A percentile compares a stretch with the other conserved stretches of the same genome.
phyloP scores from a whole-genome alignment of 2,113 vertebrate genomes.

The Formicarius rufipectus region DNA sequence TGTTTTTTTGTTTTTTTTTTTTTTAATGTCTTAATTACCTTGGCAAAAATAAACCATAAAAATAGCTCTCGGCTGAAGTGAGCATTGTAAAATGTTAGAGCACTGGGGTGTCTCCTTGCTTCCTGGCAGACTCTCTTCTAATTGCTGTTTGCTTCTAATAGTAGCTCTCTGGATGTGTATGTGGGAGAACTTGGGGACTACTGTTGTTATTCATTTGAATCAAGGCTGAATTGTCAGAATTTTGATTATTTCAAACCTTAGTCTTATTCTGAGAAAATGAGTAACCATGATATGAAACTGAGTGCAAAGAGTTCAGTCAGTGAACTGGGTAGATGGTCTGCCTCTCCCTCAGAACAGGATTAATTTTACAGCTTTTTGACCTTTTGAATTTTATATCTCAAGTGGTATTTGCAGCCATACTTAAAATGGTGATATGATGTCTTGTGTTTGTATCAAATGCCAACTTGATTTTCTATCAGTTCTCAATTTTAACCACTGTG shows the following conservation, averaged over 20 bases:
- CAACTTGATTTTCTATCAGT: background rate
- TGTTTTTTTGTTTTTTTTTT: background rate
- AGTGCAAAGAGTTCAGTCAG: background rate
- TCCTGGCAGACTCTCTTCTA: background rate
- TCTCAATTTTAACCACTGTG: background rate
- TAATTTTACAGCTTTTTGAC: background rate
- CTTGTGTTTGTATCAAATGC: background rate
- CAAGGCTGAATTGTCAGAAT: background rate
- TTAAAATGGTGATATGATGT: background rate
- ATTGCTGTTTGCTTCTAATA: background rate
- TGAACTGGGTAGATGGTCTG: background rate
- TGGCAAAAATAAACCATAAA: background rate
- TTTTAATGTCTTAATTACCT: background rate
- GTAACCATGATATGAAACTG: rapidly evolving
- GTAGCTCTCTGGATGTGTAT: background rate
- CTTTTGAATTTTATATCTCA: background rate
- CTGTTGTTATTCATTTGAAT: background rate
- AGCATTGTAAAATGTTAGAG: background rate
- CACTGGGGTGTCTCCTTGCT: background rate
- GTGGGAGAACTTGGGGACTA: background rate
- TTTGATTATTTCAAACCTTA: background rate
- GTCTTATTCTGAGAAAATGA: background rate
- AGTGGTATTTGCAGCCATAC: background rate
- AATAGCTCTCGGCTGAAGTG: background rate
- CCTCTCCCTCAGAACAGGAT: background rate